Conservation (phyloP, 2,113 vertebrate genomes). For the Regulus satrapa region DNA sequence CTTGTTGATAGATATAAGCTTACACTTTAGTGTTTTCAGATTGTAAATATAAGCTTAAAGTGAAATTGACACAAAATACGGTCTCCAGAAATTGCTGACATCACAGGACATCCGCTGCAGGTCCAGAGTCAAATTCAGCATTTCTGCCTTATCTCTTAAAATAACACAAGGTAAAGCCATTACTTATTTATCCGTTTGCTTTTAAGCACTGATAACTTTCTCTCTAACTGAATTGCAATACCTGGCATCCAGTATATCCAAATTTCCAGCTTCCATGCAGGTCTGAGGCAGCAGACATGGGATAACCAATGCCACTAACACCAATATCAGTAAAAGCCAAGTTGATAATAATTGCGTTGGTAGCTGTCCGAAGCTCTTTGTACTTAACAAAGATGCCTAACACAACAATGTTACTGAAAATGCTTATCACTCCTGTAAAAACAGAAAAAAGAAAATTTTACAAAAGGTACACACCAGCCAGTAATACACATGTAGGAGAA, state of each 20-base stretch:
- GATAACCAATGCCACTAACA: slow-evolving; percentile 94
- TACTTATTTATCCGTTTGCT: neutral
- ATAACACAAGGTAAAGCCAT: neutral
- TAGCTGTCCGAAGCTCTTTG: slow-evolving; percentile 90
- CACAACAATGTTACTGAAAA: slow-evolving; percentile 90
- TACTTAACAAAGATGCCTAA: slow-evolving; percentile 92
- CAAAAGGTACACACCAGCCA: neutral
- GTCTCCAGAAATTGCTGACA: neutral
- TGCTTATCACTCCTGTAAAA: slow-evolving; percentile 85
- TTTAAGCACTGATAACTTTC: neutral
- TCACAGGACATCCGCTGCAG: neutral
- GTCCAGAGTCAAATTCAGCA: neutral
- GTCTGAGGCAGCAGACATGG: slow-evolving; percentile 96
- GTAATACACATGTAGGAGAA: neutral
- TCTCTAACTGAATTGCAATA: slow-evolving; percentile 34
- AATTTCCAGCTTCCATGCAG: slow-evolving; percentile 96
- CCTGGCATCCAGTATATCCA: slow-evolving; percentile 92
- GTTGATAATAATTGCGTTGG: slow-evolving; percentile 95
- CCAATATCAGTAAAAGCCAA: slow-evolving; percentile 94
- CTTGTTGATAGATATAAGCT: neutral
- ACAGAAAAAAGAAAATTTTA: slow-evolving; percentile 13
- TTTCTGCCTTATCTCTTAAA: neutral
- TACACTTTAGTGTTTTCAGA: neutral
- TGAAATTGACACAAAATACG: neutral
- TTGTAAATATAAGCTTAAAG: neutral